These are phyloP conservation scores for Protobothrops flavoviridis DNA, from an alignment of 2,113 vertebrate genomes.

Conservation along the genomic window DNA sequence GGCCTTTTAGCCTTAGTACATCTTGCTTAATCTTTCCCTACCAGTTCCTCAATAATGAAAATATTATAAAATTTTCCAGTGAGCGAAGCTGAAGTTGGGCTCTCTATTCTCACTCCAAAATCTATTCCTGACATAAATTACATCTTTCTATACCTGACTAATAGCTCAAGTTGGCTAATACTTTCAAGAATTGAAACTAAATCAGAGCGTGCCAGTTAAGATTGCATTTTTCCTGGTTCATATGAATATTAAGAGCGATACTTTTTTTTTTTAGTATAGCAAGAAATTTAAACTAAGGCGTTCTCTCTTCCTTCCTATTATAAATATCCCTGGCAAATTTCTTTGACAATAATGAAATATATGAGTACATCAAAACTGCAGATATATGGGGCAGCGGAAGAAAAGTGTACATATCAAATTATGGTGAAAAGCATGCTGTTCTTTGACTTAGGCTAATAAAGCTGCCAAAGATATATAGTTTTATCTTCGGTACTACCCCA, in stretches of 20 bases:
- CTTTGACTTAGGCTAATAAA: slow-evolving; percentile 28
- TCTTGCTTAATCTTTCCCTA: background rate
- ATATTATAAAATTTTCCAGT: background rate
- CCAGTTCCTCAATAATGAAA: background rate
- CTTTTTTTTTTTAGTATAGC: background rate
- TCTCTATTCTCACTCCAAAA: background rate
- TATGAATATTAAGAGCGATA: background rate
- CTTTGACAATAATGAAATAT: slow-evolving; percentile 34
- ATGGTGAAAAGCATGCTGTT: slow-evolving; percentile 18
- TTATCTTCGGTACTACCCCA: background rate
- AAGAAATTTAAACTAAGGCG: background rate
- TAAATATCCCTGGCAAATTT: slow-evolving; percentile 30
- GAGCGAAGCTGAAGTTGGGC: background rate
- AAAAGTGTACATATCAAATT: slow-evolving; percentile 25
- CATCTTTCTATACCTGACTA: background rate
- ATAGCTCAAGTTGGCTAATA: background rate
- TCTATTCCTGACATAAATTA: background rate
- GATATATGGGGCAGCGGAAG: slow-evolving; percentile 16
- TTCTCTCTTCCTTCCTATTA: background rate
- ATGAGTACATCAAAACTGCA: background rate
- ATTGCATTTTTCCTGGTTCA: background rate
- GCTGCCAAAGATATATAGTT: slow-evolving; percentile 9
- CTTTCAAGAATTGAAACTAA: background rate
- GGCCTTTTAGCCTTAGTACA: background rate
- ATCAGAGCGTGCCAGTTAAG: background rate